Percentiles rank a stretch among this genome's conserved stretches.
phyloP scores from a whole-genome alignment of 2,888 invertebrate species.

The Ptychoptera albimana region DNA sequence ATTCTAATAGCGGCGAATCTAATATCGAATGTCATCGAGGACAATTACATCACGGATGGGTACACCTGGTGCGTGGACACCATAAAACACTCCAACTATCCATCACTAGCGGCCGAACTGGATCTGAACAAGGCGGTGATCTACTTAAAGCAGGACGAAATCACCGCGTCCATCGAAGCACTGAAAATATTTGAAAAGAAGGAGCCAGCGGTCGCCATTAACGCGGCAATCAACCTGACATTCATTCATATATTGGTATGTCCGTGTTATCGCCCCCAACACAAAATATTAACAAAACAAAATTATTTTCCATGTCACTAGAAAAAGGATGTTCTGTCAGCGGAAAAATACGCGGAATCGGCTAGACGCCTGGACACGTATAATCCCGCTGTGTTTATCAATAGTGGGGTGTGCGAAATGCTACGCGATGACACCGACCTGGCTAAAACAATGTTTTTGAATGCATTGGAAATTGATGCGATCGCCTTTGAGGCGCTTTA shows the following conservation, averaged over 20 bases:
- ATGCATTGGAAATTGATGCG: constrained; percentile 63
- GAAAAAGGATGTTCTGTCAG: constrained; percentile 66
- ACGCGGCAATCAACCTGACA: constrained; percentile 71
- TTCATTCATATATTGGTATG: constrained; percentile 41
- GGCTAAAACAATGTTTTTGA: constrained; percentile 53
- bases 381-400: constrained; percentile 69
- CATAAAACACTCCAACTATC: constrained; percentile 77
- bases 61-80: constrained; percentile 85
- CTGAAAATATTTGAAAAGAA: constrained; percentile 75
- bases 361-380: constrained; percentile 60
- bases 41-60: constrained; percentile 44
- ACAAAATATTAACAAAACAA: no score
- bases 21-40: constrained; percentile 72
- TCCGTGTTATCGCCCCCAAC: no score
- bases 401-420: constrained; percentile 67
- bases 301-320: no score
- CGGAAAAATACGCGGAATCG: constrained; percentile 57
- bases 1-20: constrained; percentile 76
- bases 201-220: constrained; percentile 66
- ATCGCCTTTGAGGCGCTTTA: constrained; percentile 73
- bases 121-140: constrained; percentile 85
- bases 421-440: constrained; percentile 49
- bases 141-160: constrained; percentile 65
- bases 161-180: constrained; percentile 65
- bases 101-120: constrained; percentile 67